phyloP scores from a whole-genome alignment of 2,888 invertebrate species.

The Cosmopolites sordidus region DNA sequence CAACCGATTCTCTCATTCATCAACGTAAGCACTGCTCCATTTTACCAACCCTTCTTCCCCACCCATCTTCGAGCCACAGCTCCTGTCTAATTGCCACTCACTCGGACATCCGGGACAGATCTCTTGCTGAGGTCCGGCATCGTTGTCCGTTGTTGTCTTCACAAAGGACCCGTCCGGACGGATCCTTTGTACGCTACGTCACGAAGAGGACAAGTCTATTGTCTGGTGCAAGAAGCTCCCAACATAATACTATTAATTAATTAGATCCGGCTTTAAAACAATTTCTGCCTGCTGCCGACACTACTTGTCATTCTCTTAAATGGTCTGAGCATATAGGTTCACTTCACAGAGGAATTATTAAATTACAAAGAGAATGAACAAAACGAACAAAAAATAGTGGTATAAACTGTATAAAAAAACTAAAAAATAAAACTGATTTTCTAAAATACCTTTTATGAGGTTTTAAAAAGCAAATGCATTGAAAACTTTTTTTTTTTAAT shows the following conservation, averaged over 20 bases:
- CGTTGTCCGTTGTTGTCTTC: conserved; percentile 28
- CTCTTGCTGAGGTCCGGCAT: conserved; percentile 25
- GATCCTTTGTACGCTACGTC: conserved; percentile 36
- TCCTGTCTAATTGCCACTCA: conserved; percentile 25
- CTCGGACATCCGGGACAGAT: conserved; percentile 27
- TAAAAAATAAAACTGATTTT: too few relatives aligned
- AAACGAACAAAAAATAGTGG: too few relatives aligned
- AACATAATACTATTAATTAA: conserved; percentile 39
- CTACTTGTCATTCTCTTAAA: conserved; percentile 30
- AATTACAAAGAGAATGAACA: conserved; percentile 2
- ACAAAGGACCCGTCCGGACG: conserved; percentile 36
- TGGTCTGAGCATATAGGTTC: neutral
- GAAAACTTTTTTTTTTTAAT: too few relatives aligned
- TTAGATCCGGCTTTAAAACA: conserved; percentile 34
- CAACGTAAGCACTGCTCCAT: neutral
- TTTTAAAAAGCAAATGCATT: too few relatives aligned
- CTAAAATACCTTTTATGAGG: too few relatives aligned
- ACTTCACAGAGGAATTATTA: conserved; percentile 1
- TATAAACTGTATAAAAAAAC: too few relatives aligned
- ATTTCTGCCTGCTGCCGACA: conserved; percentile 35
- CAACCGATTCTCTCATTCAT: neutral
- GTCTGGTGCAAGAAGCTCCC: conserved; percentile 26
- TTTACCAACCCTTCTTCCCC: neutral
- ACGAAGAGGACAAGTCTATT: conserved; percentile 31
- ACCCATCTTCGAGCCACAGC: neutral